phyloP scores from a whole-genome alignment of 2,113 vertebrate species.

The Peromyscus polionotus region DNA sequence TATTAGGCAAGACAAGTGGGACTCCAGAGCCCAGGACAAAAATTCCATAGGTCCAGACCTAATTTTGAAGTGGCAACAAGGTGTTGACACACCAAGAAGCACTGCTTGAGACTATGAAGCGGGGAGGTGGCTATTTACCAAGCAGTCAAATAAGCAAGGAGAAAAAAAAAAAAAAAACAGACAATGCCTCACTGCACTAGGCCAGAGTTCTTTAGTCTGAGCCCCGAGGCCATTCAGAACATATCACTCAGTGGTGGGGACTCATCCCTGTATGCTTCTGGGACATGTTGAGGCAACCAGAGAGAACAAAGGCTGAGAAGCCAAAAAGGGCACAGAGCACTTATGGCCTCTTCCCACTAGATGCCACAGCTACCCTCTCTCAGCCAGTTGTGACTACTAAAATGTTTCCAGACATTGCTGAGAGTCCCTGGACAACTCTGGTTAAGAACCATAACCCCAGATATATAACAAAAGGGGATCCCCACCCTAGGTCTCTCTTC shows the following conservation, averaged over 20 bases:
- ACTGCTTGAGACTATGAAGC: neutral
- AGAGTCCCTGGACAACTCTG: neutral
- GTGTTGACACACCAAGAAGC: neutral
- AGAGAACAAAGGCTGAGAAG: neutral
- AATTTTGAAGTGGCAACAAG: neutral
- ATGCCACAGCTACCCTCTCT: neutral
- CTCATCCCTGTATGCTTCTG: neutral
- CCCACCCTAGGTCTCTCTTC: neutral
- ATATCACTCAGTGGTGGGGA: neutral
- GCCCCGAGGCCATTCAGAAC: accelerated
- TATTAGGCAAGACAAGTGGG: neutral
- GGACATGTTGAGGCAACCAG: neutral
- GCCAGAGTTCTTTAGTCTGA: accelerated
- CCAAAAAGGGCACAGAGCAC: neutral
- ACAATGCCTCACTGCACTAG: accelerated
- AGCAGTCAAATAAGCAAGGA: neutral
- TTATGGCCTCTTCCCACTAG: neutral
- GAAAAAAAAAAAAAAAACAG: too few species aligned
- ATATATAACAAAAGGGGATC: too few species aligned
- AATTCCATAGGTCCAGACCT: neutral
- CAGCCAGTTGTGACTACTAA: too few species aligned
- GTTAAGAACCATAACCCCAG: neutral
- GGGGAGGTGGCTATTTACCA: neutral
- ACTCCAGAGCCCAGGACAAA: neutral
- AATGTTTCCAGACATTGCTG: neutral